Percentiles rank a stretch among this genome's conserved stretches.
These are phyloP conservation scores for Dermochelys coriacea DNA, from an alignment of 2,797 vertebrate species.

Conservation along the genomic window DNA sequence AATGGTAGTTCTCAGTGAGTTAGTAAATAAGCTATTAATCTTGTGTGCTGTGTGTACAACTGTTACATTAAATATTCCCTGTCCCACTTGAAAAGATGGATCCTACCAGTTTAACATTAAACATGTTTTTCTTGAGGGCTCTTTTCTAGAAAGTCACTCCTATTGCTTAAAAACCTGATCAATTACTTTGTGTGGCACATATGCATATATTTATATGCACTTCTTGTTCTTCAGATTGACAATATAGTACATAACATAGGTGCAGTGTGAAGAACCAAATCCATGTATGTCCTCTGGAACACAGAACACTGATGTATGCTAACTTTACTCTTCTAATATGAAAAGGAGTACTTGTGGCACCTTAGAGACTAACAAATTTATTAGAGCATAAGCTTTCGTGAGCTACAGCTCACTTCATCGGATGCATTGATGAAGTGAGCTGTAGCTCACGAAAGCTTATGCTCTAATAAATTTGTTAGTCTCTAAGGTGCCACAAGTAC, in stretches of 20 bases:
- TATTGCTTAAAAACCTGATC: background rate
- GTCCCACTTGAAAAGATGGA: background rate
- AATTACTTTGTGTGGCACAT: accelerated
- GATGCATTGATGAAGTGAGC: too few species aligned
- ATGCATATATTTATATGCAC: background rate
- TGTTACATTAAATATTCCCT: background rate
- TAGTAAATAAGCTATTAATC: background rate
- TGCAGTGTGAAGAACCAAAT: background rate
- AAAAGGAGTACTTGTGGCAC: too few species aligned
- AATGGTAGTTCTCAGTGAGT: background rate
- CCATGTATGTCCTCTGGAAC: background rate
- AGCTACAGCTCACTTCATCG: too few species aligned
- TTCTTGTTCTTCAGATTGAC: background rate
- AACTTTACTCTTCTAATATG: background rate
- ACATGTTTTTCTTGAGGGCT: background rate
- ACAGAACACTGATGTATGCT: background rate
- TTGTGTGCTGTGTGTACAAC: background rate
- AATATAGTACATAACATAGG: background rate
- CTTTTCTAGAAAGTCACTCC: background rate
- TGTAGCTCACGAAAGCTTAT: too few species aligned
- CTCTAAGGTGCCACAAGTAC: too few species aligned
- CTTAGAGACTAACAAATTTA: too few species aligned
- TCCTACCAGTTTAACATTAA: background rate
- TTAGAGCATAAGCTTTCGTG: too few species aligned
- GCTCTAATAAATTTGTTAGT: too few species aligned